Evolutionary conservation across 1,140 invertebrate genomes (phyloP).

Genomic region (Cataglyphis hispanica): DNA sequence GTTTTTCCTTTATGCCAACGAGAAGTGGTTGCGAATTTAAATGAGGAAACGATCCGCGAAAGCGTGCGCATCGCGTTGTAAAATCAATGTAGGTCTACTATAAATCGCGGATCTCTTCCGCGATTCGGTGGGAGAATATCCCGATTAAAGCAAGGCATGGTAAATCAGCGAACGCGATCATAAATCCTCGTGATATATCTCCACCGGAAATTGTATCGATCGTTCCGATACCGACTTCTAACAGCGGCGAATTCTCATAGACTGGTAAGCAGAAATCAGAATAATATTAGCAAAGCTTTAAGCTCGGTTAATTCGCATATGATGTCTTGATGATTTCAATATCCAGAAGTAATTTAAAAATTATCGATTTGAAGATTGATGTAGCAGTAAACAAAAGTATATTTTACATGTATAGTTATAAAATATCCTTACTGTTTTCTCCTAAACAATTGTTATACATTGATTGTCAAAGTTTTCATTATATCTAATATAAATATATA

Average conservation of each 20-base stretch:
- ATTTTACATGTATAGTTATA: not conserved
- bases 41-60: conserved; percentile 14
- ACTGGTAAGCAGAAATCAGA: conserved; percentile 6
- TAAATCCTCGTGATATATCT: conserved; percentile 47
- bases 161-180: conserved; percentile 36
- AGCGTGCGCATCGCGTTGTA: conserved; percentile 23
- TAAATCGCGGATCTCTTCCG: conserved; percentile 48
- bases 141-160: conserved; percentile 56
- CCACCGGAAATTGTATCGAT: conserved; percentile 53
- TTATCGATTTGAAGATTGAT: not conserved
- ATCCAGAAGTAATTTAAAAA: not conserved
- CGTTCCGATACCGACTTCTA: conserved; percentile 9
- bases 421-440: conserved; percentile 9
- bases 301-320: not conserved
- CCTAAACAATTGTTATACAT: not conserved
- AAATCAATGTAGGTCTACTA: conserved; percentile 51
- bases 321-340: not conserved
- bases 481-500: too few species aligned
- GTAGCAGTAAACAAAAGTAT: not conserved
- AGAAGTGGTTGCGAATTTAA: not conserved
- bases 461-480: not conserved
- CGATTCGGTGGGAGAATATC: conserved; percentile 43
- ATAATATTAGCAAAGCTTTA: not conserved
- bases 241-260: not conserved
- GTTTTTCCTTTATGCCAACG: not conserved